These are phyloP conservation scores for Nilaparvata lugens DNA, from an alignment of 1,140 invertebrate species.

Conservation along the genomic window DNA sequence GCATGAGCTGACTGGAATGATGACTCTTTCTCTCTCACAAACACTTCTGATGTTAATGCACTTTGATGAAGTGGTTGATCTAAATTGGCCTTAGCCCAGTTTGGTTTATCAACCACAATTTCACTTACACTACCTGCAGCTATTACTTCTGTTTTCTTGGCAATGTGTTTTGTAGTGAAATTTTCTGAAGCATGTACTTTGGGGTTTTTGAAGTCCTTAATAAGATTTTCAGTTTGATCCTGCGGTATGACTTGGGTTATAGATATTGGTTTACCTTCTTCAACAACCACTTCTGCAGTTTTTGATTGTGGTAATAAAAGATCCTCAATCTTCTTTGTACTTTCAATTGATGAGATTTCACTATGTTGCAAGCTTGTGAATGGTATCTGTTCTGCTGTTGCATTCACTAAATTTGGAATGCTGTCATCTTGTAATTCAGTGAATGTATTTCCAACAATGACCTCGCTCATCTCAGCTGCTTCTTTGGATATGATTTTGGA, in stretches of 20 bases:
- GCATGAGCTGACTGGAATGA: slow-evolving; percentile 33
- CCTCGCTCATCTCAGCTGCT: slow-evolving; percentile 31
- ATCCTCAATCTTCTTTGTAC: slow-evolving; percentile 22
- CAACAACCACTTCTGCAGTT: slow-evolving; percentile 25
- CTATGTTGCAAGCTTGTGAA: slow-evolving; percentile 31
- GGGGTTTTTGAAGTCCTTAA: slow-evolving; percentile 13
- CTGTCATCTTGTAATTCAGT: slow-evolving; percentile 27
- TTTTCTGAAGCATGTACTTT: slow-evolving; percentile 34
- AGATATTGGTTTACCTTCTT: slow-evolving; percentile 25
- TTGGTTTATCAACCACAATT: slow-evolving; percentile 9
- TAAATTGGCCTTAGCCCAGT: slow-evolving; percentile 11
- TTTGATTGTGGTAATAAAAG: slow-evolving; percentile 20
- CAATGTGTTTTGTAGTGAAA: slow-evolving; percentile 40
- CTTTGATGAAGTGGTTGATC: slow-evolving; percentile 23
- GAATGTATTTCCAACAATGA: slow-evolving; percentile 30
- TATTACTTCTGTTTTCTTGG: slow-evolving; percentile 36
- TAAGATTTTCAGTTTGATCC: slow-evolving; percentile 18
- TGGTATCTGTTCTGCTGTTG: slow-evolving; percentile 32
- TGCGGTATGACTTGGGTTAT: slow-evolving; percentile 26
- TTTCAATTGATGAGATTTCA: slow-evolving; percentile 27
- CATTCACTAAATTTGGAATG: slow-evolving; percentile 25
- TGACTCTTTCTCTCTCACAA: slow-evolving; percentile 32
- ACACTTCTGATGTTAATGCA: slow-evolving; percentile 19
- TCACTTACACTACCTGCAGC: slow-evolving; percentile 17
- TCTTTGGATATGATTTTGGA: slow-evolving; percentile 17